phyloP scores from a whole-genome alignment of 1,140 invertebrate genomes.

The Bombus soroeensis region DNA sequence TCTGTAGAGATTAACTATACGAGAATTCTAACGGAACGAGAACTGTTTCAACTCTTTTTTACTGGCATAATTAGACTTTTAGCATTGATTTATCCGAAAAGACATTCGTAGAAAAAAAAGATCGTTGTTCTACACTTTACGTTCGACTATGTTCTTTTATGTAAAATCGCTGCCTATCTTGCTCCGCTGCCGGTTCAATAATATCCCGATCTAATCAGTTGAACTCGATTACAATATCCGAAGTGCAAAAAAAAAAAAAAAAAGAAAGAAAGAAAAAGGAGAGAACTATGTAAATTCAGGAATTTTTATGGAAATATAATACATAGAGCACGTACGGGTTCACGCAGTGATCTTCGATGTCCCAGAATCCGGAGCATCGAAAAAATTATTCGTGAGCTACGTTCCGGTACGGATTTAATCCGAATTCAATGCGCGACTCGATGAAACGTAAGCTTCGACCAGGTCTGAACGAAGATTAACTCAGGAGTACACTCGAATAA shows the following conservation, averaged over 20 bases:
- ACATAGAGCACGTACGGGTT: neutral
- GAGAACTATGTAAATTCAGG: neutral
- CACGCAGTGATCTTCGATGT: neutral
- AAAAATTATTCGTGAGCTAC: neutral
- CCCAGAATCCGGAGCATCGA: neutral
- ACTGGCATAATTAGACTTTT: too few species aligned
- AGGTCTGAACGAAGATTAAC: conserved; percentile 17
- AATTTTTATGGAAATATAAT: conserved; percentile 2
- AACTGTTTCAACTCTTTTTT: too few species aligned
- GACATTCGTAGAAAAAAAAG: neutral
- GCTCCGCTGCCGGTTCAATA: neutral
- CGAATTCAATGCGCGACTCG: conserved; percentile 9
- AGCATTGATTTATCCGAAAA: too few species aligned
- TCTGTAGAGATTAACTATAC: neutral
- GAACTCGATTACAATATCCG: neutral
- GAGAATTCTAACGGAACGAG: too few species aligned
- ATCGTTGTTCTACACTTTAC: neutral
- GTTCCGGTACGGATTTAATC: neutral
- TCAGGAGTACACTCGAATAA: conserved; percentile 6
- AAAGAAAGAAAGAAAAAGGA: neutral
- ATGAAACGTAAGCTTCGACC: conserved; percentile 18
- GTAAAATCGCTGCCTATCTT: neutral
- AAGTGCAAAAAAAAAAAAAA: neutral
- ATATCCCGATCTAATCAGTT: neutral
- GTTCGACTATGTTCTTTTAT: neutral